Evolutionary conservation across 2,797 vertebrate species (phyloP), one percentile per base, ranked within the genome.

Genomic region (Falco novaeseelandiae): DNA sequence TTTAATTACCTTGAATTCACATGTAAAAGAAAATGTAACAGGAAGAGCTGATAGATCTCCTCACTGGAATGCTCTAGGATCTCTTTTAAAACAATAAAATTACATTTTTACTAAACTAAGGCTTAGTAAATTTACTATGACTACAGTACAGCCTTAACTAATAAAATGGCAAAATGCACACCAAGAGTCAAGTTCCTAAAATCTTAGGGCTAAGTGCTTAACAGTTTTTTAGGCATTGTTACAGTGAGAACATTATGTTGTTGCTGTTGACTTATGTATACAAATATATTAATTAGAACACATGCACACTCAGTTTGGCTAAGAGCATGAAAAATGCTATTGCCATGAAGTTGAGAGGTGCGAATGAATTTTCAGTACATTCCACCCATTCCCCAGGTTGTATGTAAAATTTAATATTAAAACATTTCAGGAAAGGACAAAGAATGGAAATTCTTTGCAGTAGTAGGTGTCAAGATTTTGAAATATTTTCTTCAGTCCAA

Each of bases 401-500:
- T 69, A 40, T 59, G 62, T 72, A 89, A 93, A 92, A 84, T 69
- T 67, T 90, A 65, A 38, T 84, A 87, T 58, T 51, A 61, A 63
- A 95, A 89, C 34, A 82, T 30, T 96, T 94, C 29, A 93, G 30
- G 19, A 58, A 92, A 86, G 65, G 83, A 42, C 9, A 83, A 86
- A 90, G 72, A 86, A 76, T 30, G 54, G 29, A 49, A 92, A 82
- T 66, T 80, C 67, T 79, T 82, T 87, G 49, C 54, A 74, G 46
- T 38, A 70, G 34, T 90, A 76, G 38, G 55, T 82, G 57, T 91
- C 59, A 55, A 69, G 62, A 83, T 90, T 95, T 90, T 73, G 93
- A 72, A 93, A 81, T 81, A 30, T 88, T 71, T 86, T 67, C 38
- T 83, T 90, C 29, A 82, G 15, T 61, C 44, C 32, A 54, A 73